Conservation (phyloP, 2,113 vertebrate species). For the Indicator indicator region DNA sequence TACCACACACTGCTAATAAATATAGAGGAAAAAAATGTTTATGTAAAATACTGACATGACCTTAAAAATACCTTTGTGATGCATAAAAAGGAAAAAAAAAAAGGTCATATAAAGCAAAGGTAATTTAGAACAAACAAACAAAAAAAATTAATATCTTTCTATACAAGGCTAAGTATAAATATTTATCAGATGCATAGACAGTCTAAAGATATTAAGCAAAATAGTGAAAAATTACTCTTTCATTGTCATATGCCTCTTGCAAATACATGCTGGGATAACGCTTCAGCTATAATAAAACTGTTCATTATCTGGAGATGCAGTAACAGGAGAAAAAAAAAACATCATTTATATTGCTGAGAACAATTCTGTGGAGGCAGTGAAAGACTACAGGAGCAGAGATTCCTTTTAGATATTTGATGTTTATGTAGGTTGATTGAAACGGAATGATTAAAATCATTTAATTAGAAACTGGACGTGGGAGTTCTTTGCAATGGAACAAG, state of each 20-base stretch:
- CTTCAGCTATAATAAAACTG: slow-evolving; percentile 46
- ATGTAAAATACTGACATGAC: background rate
- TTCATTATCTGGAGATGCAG: slow-evolving; percentile 57
- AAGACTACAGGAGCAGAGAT: background rate
- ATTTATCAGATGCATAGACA: slow-evolving; percentile 27
- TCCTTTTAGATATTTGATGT: slow-evolving; percentile 19
- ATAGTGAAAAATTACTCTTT: slow-evolving; percentile 44
- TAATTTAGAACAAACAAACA: background rate
- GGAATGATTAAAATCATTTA: background rate
- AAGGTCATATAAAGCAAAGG: background rate
- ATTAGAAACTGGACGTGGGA: background rate
- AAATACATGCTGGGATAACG: slow-evolving; percentile 54
- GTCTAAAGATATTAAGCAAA: slow-evolving; percentile 36
- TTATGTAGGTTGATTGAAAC: slow-evolving; percentile 19
- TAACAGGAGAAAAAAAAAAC: slow-evolving; percentile 44
- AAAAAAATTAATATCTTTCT: background rate
- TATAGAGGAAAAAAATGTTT: background rate
- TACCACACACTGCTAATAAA: background rate
- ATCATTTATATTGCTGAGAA: slow-evolving; percentile 11
- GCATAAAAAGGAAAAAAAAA: background rate
- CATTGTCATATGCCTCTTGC: slow-evolving; percentile 22
- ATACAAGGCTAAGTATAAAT: slow-evolving; percentile 3
- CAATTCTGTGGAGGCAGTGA: background rate
- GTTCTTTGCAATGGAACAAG: background rate
- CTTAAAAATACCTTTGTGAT: background rate